Evolutionary conservation across 30 jellyfish, hydroid and myxozoan species (phyloP).

Genomic region (Sanderia malayensis): DNA sequence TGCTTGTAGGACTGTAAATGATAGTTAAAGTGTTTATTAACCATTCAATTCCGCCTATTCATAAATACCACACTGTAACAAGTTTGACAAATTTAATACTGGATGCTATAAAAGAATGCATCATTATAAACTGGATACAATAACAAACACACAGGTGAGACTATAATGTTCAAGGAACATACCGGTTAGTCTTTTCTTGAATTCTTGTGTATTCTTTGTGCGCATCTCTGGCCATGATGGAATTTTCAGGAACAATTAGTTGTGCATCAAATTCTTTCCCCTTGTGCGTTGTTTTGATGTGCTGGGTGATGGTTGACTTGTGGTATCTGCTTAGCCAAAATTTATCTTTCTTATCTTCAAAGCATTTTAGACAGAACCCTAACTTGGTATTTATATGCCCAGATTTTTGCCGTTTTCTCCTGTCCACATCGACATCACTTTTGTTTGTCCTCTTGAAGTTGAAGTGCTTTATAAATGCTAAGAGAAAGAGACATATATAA

Average conservation of each 20-base stretch:
- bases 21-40: background rate
- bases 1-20: background rate
- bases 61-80: background rate
- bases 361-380: slow-evolving; percentile 16
- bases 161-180: background rate
- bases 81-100: background rate
- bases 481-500: too few species aligned
- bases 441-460: slow-evolving; percentile 12
- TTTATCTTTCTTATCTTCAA: slow-evolving; percentile 6
- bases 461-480: background rate
- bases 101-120: background rate
- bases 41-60: background rate
- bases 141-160: background rate
- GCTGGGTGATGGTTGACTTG: slow-evolving; percentile 9
- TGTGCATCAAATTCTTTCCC: slow-evolving; percentile 3
- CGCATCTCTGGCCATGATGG: slow-evolving; percentile 17
- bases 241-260: slow-evolving; percentile 12
- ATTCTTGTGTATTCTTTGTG: slow-evolving; percentile 10
- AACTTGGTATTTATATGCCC: slow-evolving; percentile 15
- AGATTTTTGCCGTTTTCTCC: slow-evolving; percentile 8
- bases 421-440: slow-evolving; percentile 4
- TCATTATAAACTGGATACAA: background rate
- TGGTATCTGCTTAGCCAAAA: slow-evolving; percentile 29
- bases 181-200: slow-evolving; percentile 7
- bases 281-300: slow-evolving; percentile 14